A percentile compares a stretch with the other conserved stretches of the same genome.
These are phyloP conservation scores for Capitulum mitella DNA, from an alignment of 2,888 invertebrate species.

Conservation along the genomic window DNA sequence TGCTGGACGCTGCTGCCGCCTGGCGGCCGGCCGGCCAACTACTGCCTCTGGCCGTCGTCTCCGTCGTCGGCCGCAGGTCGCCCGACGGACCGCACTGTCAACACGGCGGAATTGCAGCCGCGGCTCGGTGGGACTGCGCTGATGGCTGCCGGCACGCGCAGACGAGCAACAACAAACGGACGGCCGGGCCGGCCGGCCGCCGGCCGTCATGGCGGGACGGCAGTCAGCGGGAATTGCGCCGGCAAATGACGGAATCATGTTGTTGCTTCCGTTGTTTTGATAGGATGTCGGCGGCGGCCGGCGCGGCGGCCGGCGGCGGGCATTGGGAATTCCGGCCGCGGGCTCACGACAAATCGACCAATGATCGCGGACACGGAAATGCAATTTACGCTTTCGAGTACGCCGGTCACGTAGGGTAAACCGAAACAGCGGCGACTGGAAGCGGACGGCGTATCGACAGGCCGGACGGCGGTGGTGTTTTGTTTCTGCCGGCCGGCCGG, in stretches of 20 bases:
- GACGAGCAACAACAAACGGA: neutral
- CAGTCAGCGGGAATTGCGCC: slow-evolving; percentile 6
- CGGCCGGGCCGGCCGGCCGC: neutral
- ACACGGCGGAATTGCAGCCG: neutral
- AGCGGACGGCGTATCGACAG: neutral
- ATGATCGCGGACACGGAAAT: slow-evolving; percentile 12
- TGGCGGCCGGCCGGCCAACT: neutral
- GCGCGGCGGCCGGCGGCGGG: neutral
- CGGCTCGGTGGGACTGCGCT: neutral
- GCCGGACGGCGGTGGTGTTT: neutral
- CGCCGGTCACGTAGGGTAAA: neutral
- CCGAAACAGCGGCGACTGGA: neutral
- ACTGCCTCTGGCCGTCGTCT: neutral
- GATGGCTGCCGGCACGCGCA: neutral
- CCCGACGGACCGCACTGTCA: neutral
- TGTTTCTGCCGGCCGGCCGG: neutral
- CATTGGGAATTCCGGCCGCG: neutral
- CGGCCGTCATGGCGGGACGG: neutral
- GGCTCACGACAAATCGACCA: slow-evolving; percentile 1
- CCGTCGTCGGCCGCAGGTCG: neutral
- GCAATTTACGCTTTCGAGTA: slow-evolving; percentile 4
- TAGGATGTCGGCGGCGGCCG: neutral
- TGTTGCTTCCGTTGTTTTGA: slow-evolving; percentile 23
- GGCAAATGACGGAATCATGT: slow-evolving; percentile 22
- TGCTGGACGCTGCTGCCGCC: slow-evolving; percentile 15